Evolutionary conservation across 2,113 vertebrate species (phyloP).

Genomic region (Nesoenas mayeri): DNA sequence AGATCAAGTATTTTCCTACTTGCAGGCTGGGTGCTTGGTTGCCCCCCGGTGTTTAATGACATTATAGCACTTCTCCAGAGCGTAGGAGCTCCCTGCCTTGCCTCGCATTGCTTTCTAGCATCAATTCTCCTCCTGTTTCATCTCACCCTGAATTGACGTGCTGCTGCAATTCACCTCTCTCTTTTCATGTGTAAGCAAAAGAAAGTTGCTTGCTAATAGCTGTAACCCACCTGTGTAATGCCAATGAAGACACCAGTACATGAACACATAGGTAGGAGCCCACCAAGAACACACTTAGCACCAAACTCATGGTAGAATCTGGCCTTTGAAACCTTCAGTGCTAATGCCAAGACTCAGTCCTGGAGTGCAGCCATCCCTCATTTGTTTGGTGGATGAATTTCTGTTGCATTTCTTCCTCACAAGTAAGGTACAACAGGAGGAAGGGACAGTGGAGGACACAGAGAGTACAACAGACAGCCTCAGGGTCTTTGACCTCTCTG

Average conservation of each 20-base stretch:
- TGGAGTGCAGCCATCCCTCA: fast-evolving
- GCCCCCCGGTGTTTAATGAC: neutral
- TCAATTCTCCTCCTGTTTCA: fast-evolving
- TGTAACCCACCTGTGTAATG: neutral
- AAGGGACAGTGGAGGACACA: fast-evolving
- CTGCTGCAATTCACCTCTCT: neutral
- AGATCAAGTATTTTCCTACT: fast-evolving
- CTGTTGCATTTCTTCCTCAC: neutral
- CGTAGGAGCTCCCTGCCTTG: neutral
- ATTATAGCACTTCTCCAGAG: neutral
- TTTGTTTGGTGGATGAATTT: neutral
- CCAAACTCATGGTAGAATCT: neutral
- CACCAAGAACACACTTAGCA: fast-evolving
- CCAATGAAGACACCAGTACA: neutral
- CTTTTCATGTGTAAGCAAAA: fast-evolving
- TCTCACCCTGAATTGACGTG: fast-evolving
- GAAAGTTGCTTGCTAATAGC: neutral
- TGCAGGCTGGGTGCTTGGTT: neutral
- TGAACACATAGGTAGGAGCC: neutral
- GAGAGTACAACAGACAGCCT: neutral
- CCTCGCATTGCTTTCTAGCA: fast-evolving
- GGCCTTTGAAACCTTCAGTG: neutral
- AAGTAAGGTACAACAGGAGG: neutral
- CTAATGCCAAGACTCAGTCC: neutral
- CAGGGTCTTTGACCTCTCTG: neutral